Evolutionary conservation across 2,888 invertebrate genomes (phyloP).

Genomic region (Charanyca ferruginea): DNA sequence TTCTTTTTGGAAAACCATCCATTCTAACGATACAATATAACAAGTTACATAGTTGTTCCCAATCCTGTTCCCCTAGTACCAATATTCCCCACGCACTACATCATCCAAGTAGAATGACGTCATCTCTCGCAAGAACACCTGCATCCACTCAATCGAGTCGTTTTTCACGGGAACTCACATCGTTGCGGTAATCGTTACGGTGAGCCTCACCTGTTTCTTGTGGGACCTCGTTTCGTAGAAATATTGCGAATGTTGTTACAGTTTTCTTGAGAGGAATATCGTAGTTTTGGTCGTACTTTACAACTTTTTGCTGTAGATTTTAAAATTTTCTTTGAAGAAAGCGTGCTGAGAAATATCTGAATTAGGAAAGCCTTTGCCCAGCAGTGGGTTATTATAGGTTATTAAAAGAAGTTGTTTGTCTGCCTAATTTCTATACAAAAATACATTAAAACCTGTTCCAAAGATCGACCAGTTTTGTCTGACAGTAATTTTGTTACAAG

Average conservation of each 20-base stretch:
- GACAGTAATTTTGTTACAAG: too few species aligned
- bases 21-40: background rate
- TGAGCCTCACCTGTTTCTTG: constrained; percentile 42
- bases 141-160: constrained; percentile 35
- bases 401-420: too few species aligned
- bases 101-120: constrained; percentile 43
- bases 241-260: constrained; percentile 9
- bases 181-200: constrained; percentile 38
- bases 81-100: constrained; percentile 39
- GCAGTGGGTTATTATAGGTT: too few species aligned
- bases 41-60: background rate
- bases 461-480: too few species aligned
- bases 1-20: background rate
- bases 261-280: constrained; percentile 11
- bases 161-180: constrained; percentile 41
- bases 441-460: too few species aligned
- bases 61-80: constrained; percentile 13
- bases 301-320: background rate
- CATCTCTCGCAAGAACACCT: constrained; percentile 47
- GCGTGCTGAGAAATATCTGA: too few species aligned
- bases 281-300: background rate
- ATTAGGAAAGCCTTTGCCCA: too few species aligned
- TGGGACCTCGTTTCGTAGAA: constrained; percentile 7
- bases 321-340: background rate
- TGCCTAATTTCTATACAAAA: too few species aligned